phyloP scores from a whole-genome alignment of 2,113 vertebrate genomes.

The Gymnocephalus cernua region DNA sequence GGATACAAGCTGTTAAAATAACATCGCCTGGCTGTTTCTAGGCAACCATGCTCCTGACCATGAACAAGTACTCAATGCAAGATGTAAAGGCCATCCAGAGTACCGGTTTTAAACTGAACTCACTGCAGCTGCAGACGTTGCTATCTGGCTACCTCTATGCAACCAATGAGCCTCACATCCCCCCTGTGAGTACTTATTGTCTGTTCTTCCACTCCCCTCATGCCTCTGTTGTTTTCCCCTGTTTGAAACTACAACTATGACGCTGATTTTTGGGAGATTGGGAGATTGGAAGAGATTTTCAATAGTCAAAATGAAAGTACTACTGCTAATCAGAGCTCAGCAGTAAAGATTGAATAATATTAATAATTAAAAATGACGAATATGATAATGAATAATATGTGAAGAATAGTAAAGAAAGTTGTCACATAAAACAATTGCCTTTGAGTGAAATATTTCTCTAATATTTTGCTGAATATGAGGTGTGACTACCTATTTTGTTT shows the following conservation, averaged over 20 bases:
- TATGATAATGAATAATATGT: constrained; percentile 62
- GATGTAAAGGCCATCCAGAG: constrained; percentile 89
- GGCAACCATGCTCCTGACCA: constrained; percentile 93
- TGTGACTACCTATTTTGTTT: background rate
- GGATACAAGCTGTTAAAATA: constrained; percentile 42
- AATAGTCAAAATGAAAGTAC: background rate
- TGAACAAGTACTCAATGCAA: constrained; percentile 90
- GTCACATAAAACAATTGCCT: constrained; percentile 39
- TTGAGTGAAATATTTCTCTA: constrained; percentile 26
- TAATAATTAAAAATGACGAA: constrained; percentile 62
- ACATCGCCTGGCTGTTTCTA: constrained; percentile 68
- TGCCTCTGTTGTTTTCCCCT: background rate
- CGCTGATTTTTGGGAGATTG: background rate
- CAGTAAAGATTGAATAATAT: constrained; percentile 38
- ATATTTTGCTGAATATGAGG: constrained; percentile 5
- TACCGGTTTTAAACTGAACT: constrained; percentile 94
- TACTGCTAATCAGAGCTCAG: background rate
- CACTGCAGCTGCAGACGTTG: constrained; percentile 89
- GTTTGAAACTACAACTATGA: background rate
- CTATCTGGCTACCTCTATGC: constrained; percentile 90
- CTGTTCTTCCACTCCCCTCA: background rate
- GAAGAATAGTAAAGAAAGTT: constrained; percentile 35
- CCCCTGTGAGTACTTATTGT: constrained; percentile 83
- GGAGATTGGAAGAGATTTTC: background rate
- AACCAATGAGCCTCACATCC: constrained; percentile 89